A percentile compares a stretch with the other conserved stretches of the same genome.
Evolutionary conservation across 64 coral and sea anemone genomes (phyloP).

Genomic region (Montipora sp.): DNA sequence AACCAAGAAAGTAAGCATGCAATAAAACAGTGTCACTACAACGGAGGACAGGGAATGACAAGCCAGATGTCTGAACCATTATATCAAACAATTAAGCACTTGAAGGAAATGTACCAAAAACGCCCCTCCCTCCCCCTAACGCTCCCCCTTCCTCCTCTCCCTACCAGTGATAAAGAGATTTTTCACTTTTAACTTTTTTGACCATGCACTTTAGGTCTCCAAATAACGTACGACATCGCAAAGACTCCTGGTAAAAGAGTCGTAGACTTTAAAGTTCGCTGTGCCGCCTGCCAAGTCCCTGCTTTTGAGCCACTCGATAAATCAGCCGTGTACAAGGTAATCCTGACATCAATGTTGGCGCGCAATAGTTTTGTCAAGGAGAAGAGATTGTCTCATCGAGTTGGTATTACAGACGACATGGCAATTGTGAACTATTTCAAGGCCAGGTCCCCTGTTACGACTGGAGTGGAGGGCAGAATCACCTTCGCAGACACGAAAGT

Average conservation of each 20-base stretch:
- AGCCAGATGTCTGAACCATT: no score
- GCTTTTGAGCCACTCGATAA: constrained; percentile 53
- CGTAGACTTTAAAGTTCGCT: constrained; percentile 54
- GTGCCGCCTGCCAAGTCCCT: constrained; percentile 67
- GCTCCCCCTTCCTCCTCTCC: no score
- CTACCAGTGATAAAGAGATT: no score
- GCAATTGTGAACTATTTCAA: constrained; percentile 53
- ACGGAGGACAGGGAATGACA: no score
- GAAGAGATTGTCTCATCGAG: constrained; percentile 59
- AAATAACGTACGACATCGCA: constrained; percentile 61
- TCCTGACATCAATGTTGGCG: constrained; percentile 65
- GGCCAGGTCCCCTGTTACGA: constrained; percentile 52
- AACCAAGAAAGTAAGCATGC: no score
- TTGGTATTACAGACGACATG: constrained; percentile 35
- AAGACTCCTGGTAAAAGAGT: constrained; percentile 60
- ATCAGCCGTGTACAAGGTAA: constrained; percentile 68
- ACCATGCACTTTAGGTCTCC: constrained; percentile 53
- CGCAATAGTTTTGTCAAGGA: constrained; percentile 36
- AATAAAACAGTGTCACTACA: no score
- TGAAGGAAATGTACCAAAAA: no score
- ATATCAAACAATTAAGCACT: no score
- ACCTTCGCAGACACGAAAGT: constrained; percentile 26
- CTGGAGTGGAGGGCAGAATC: constrained; percentile 66
- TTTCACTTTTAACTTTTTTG: neutral
- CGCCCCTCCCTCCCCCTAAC: no score